Evolutionary conservation across 1,140 invertebrate genomes (phyloP).

Genomic region (Bombus sibiricus): DNA sequence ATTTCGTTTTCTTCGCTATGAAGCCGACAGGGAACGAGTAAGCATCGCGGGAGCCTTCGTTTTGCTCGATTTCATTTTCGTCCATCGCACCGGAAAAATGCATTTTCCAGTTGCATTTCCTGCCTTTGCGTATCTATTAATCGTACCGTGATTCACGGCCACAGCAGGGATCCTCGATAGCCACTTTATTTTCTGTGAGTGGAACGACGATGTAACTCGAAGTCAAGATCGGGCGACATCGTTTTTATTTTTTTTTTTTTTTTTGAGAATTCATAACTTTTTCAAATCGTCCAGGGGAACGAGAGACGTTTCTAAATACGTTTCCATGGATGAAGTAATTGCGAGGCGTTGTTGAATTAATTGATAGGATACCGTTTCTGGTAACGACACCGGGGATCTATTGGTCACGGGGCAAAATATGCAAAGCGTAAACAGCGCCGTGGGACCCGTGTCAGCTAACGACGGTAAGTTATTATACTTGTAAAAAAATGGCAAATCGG

Average conservation of each 20-base stretch:
- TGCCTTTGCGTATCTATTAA: background rate
- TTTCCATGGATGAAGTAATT: background rate
- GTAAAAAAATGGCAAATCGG: background rate
- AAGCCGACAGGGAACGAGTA: background rate
- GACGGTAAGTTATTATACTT: conserved; percentile 3
- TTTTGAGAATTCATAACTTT: background rate
- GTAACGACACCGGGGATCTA: background rate
- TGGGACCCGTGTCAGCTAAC: background rate
- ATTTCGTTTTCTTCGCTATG: background rate
- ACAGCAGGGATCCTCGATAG: background rate
- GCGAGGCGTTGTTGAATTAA: background rate
- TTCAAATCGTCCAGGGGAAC: background rate
- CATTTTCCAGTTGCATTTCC: background rate
- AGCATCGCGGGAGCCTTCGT: background rate
- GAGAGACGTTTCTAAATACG: background rate
- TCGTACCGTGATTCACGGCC: conserved; percentile 1
- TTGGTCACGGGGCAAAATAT: background rate
- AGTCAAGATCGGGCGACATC: background rate
- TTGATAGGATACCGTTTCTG: background rate
- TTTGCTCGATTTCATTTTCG: background rate
- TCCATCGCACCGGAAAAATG: background rate
- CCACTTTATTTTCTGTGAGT: background rate
- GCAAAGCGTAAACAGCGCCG: background rate
- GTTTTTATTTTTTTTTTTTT: too few species aligned
- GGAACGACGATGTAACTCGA: too few species aligned